These are phyloP conservation scores for Danio albolineatus DNA, from an alignment of 2,797 vertebrate genomes.

Conservation along the genomic window DNA sequence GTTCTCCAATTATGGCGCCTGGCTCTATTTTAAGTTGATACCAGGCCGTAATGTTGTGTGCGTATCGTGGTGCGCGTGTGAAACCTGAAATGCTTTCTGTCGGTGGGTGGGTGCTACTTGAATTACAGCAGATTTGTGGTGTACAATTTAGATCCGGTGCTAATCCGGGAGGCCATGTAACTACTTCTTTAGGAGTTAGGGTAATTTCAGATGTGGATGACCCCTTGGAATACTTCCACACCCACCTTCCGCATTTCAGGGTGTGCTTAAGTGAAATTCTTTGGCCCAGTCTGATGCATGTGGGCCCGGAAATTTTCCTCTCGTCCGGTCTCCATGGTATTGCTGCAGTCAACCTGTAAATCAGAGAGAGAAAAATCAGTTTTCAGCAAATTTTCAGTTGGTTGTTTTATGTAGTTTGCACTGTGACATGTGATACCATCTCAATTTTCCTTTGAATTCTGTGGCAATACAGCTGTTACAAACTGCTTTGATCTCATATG, in stretches of 20 bases:
- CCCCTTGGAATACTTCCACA: background rate
- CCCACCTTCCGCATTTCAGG: background rate
- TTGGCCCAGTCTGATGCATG: background rate
- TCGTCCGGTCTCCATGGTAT: background rate
- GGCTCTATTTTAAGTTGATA: slow-evolving; percentile 8
- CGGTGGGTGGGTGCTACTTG: background rate
- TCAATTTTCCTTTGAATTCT: background rate
- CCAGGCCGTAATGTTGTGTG: background rate
- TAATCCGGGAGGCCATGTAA: background rate
- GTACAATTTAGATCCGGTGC: background rate
- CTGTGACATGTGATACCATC: slow-evolving; percentile 1
- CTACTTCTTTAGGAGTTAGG: background rate
- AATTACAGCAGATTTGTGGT: background rate
- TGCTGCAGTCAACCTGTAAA: background rate
- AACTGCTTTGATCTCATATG: slow-evolving; percentile 20
- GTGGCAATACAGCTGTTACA: background rate
- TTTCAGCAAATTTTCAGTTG: too few species aligned
- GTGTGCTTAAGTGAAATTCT: background rate
- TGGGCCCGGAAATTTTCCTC: background rate
- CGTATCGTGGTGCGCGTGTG: background rate
- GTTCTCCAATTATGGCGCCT: background rate
- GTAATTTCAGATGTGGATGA: background rate
- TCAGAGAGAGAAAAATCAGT: too few species aligned
- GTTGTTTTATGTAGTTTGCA: too few species aligned
- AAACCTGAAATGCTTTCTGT: background rate